phyloP scores from a whole-genome alignment of 2,888 invertebrate species.

The Drosophila sordidula region DNA sequence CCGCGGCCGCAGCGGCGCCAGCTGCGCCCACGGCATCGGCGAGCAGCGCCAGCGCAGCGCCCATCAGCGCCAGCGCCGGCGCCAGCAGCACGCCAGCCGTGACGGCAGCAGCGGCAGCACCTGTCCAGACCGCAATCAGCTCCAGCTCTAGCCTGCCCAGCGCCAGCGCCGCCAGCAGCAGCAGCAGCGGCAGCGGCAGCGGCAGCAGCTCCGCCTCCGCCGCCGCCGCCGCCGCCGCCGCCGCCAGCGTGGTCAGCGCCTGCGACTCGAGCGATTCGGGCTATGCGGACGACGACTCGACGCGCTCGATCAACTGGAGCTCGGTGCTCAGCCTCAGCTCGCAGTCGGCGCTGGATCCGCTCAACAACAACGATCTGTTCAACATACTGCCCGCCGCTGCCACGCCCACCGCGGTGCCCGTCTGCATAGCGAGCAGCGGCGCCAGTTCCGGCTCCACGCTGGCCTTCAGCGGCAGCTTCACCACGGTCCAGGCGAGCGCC shows the following conservation, averaged over 20 bases:
- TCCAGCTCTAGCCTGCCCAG: conserved; percentile 16
- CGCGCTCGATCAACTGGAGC: conserved; percentile 95
- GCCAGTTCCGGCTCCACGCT: conserved; percentile 59
- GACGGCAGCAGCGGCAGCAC: conserved; percentile 13
- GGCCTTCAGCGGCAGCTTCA: conserved; percentile 82
- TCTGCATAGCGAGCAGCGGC: conserved; percentile 53
- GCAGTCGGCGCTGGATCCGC: conserved; percentile 93
- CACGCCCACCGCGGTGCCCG: conserved; percentile 81
- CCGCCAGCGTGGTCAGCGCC: conserved; percentile 43
- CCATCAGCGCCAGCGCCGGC: conserved; percentile 10
- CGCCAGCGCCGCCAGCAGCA: conserved; percentile 2
- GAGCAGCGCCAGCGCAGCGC: conserved; percentile 18
- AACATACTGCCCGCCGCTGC: conserved; percentile 82
- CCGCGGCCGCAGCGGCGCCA: conserved; percentile 20
- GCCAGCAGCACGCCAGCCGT: conserved; percentile 23
- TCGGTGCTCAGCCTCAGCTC: conserved; percentile 94
- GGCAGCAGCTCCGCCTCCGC: conserved; percentile 26
- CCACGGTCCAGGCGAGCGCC: conserved; percentile 73
- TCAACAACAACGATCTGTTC: conserved; percentile 91
- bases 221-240: conserved; percentile 35
- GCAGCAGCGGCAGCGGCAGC: conserved; percentile 12
- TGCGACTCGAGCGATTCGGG: conserved; percentile 89
- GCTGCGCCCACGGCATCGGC: neutral
- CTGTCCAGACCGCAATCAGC: too few relatives aligned
- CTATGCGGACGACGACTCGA: conserved; percentile 90